phyloP scores from a whole-genome alignment of 1,140 invertebrate species.

The Rhyzopertha dominica region DNA sequence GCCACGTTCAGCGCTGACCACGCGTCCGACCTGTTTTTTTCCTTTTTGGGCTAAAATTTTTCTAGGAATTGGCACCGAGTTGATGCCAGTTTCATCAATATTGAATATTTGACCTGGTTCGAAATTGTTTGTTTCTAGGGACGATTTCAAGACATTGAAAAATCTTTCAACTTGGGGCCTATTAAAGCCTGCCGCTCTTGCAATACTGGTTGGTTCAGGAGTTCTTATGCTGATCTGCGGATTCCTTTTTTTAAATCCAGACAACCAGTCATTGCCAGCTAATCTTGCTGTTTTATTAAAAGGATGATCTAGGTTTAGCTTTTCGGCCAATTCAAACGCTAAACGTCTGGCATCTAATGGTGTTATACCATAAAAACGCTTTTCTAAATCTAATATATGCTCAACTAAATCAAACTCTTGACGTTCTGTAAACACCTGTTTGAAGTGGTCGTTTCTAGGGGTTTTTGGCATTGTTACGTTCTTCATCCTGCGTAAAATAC shows the following conservation, averaged over 20 bases:
- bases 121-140: no score
- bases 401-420: slow-evolving; percentile 20
- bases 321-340: slow-evolving; percentile 26
- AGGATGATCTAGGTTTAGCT: slow-evolving; percentile 28
- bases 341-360: slow-evolving; percentile 16
- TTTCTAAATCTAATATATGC: slow-evolving; percentile 18
- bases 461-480: no score
- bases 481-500: no score
- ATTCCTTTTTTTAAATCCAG: slow-evolving; percentile 31
- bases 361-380: slow-evolving; percentile 23
- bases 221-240: slow-evolving; percentile 24
- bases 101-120: slow-evolving; percentile 44
- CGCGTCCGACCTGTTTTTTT: no score
- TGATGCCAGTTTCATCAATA: slow-evolving; percentile 46
- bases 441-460: slow-evolving; percentile 5
- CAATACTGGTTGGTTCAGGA: slow-evolving; percentile 34
- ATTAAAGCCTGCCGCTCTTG: slow-evolving; percentile 35
- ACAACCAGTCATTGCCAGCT: slow-evolving; percentile 36
- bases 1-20: no score
- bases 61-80: slow-evolving; percentile 39
- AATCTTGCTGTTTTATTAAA: slow-evolving; percentile 27
- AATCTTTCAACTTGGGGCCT: slow-evolving; percentile 31
- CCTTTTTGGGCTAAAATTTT: slow-evolving; percentile 45
- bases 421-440: slow-evolving; percentile 17
- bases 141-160: no score